phyloP scores from a whole-genome alignment of 2,797 vertebrate genomes.

The Gallirallus australis region DNA sequence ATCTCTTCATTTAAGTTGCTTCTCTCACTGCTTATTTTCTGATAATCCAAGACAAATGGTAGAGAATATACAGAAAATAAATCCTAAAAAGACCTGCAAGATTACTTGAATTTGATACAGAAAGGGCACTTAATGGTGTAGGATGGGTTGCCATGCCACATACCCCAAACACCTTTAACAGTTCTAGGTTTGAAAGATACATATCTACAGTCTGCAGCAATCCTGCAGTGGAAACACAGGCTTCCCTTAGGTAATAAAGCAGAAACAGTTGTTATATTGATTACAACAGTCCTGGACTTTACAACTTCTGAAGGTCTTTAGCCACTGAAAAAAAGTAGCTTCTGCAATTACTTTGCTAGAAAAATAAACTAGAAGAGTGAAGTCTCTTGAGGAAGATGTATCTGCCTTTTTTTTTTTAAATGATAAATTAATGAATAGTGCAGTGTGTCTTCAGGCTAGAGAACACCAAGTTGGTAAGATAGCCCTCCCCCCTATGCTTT shows the following conservation, averaged over 20 bases:
- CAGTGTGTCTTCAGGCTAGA: neutral
- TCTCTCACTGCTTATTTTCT: neutral
- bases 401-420: neutral
- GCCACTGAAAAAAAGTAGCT: neutral
- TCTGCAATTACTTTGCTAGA: neutral
- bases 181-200: neutral
- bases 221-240: neutral
- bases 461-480: neutral
- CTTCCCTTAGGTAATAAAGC: neutral
- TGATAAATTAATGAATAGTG: neutral
- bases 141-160: neutral
- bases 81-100: neutral
- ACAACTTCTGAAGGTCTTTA: neutral
- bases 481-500: neutral
- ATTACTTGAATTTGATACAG: neutral
- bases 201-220: neutral
- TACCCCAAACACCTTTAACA: neutral
- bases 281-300: neutral
- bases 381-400: neutral
- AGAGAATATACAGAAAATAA: neutral
- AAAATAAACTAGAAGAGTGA: neutral
- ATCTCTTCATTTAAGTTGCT: neutral
- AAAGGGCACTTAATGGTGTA: neutral
- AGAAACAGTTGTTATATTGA: neutral
- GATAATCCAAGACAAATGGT: neutral